phyloP scores from a whole-genome alignment of 2,888 invertebrate species.

The Siphlonurus alternatus region DNA sequence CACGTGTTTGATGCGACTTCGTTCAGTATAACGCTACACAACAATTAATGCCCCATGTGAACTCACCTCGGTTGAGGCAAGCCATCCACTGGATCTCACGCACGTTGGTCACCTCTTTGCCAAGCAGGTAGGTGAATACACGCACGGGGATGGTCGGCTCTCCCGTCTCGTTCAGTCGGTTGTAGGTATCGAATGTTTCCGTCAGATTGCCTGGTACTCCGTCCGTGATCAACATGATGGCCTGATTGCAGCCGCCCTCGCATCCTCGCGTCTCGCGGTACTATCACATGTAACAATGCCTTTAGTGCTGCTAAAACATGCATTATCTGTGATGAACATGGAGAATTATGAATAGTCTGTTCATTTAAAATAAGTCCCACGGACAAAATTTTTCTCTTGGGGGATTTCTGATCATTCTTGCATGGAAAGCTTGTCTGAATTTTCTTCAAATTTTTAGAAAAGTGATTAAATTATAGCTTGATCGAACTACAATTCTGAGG shows the following conservation, averaged over 20 bases:
- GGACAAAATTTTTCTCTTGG: too few species aligned
- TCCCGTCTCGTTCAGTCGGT: constrained; percentile 35
- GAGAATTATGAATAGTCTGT: too few species aligned
- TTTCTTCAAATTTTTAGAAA: too few species aligned
- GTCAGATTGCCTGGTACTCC: constrained; percentile 79
- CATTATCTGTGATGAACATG: not conserved
- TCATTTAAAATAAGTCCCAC: too few species aligned
- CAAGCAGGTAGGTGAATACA: constrained; percentile 90
- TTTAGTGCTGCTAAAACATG: constrained; percentile 9
- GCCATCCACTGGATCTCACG: constrained; percentile 87
- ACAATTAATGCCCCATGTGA: too few species aligned
- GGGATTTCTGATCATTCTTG: too few species aligned
- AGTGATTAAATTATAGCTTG: too few species aligned
- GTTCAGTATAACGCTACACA: too few species aligned
- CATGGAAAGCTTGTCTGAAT: too few species aligned
- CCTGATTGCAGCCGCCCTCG: constrained; percentile 66
- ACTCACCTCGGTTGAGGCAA: constrained; percentile 72
- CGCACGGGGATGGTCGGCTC: constrained; percentile 51
- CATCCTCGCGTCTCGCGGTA: constrained; percentile 33
- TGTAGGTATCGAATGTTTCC: constrained; percentile 67
- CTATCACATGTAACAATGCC: constrained; percentile 17
- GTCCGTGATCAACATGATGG: constrained; percentile 94
- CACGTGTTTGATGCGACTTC: too few species aligned
- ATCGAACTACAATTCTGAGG: too few species aligned
- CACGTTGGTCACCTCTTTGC: constrained; percentile 82